Evolutionary conservation across 37 sponge, comb jelly and placozoan genomes (phyloP), one percentile per base, ranked within the genome.

Genomic region (Diacarnus erythraeanus): DNA sequence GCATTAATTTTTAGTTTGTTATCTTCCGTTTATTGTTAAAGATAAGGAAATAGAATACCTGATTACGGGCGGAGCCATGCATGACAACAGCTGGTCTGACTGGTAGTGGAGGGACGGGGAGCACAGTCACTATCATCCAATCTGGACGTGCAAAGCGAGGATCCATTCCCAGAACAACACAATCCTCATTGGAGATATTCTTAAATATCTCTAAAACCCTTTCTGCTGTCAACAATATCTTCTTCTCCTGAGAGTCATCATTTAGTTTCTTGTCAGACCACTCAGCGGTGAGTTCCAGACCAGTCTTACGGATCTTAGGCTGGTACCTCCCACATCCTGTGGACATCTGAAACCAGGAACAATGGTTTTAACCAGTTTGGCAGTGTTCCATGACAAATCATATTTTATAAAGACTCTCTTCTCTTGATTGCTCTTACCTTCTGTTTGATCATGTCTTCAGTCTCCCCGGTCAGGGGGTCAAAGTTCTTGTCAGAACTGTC

Each of bases 61-160:
- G 96, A 65, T 93, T 93, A 6, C 91, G 47, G 8, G 96, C 94
- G 27, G 91, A 92, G 51, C 96, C 96, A 70, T 91, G 91, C 97
- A 99, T 94, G 63, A 96, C 90, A 29, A 99, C 93, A 39, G 99
- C 89, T 27, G 99, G 99, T 69, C 99, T 44, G 44, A 99, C 99
- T 3, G 95, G 81, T 0, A 99, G 89, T 27, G 99, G 99, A 8
- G 99, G 95, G 34, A 99, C 97, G 33, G 97, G 97, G 5, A 99
- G 84, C 39, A 92, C 84, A 17, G 95, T 92, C 33, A 96, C 74
- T 22, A 99, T 84, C 97, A 96, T 96, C 97, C 97, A 99, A 41
- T 99, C 99, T 0, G 99, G 99, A 18, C 99, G 88, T 4, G 93
- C 68, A 77, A 75, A 96, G 75, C 78, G 61, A 17, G 99, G 95